Evolutionary conservation across 2,797 vertebrate genomes (phyloP), one percentile per base, ranked within the genome.

Genomic region (Bryconaethiops microstoma): DNA sequence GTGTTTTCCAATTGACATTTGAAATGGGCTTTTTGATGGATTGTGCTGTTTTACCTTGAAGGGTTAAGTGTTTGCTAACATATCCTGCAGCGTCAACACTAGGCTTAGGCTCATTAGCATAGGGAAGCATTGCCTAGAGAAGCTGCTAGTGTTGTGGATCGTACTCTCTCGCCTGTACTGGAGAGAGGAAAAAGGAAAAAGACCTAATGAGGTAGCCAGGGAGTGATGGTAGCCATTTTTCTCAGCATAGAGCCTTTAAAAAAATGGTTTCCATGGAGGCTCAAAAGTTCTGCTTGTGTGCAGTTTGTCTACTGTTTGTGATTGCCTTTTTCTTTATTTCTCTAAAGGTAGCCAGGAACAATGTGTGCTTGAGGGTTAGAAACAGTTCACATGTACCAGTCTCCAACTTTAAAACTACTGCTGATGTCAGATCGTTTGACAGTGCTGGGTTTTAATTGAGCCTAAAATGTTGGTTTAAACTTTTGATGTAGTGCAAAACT

Each of bases 1-100:
- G 68, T 83, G 75, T 83, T 83, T 79, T 82, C 82, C 80, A 87
- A 78, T 83, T 87, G 86, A 85, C 83, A 83, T 88, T 87, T 85
- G 83, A 83, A 88, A 88, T 87, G 79, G 83, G 79, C 79, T 88
- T 87, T 87, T 85, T 88, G 87, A 88, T 87, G 82, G 83, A 85
- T 82, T 83, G 82, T 76, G 78, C 81, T 80, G 83, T 88, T 87
- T 85, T 78, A 80, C 84, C 83, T 86, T 81, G 74, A 91, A 87
- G 92, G 88, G 90, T 91, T 91, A 90, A 86, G 88, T 87, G 84
- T 89, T 90, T 89, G 82, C 85, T 8, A 77, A 91, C 86, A 88
- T 90, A 85, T 93, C 93, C 92, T 77, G 85, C 90, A 91, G 92
- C 89, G 0, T 92, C 88, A 93, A 93, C 91, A 93, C 69, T 81